Percentiles rank a stretch among this genome's conserved stretches.
Conservation (phyloP, 35 echinoderm and acorn worm species). For the Lytechinus pictus region DNA sequence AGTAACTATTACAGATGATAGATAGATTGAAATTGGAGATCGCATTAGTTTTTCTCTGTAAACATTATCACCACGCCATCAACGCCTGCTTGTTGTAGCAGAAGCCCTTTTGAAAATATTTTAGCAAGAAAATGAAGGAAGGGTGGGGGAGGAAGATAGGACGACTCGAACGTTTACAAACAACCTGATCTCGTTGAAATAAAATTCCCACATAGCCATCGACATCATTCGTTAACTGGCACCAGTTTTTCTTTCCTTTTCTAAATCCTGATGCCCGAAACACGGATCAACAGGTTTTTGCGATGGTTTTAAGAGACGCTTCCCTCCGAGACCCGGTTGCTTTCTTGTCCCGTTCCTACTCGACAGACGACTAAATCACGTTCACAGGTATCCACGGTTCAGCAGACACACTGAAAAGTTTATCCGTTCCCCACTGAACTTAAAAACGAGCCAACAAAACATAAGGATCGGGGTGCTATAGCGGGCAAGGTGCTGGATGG, state of each 20-base stretch:
- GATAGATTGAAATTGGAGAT: too few species aligned
- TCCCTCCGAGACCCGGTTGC: not conserved
- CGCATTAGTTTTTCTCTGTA: too few species aligned
- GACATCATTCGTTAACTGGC: not conserved
- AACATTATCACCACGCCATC: not conserved
- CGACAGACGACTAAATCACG: not conserved
- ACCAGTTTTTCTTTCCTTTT: not conserved
- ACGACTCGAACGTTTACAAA: not conserved
- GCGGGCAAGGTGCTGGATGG: not conserved
- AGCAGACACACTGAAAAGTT: constrained; percentile 50
- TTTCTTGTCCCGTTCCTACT: not conserved
- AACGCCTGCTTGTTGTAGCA: not conserved
- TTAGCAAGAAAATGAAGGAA: not conserved
- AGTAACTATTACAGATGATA: too few species aligned
- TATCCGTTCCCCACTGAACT: constrained; percentile 55
- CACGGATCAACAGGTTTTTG: too few species aligned
- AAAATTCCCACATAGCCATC: not conserved
- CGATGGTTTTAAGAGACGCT: not conserved
- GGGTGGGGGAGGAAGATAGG: not conserved
- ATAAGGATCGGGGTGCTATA: not conserved
- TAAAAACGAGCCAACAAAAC: constrained; percentile 37
- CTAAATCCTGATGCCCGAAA: not conserved
- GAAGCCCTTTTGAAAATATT: not conserved
- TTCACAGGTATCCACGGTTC: constrained; percentile 38
- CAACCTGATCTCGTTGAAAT: not conserved